These are phyloP conservation scores for Archivesica marissinica DNA, from an alignment of 1,140 invertebrate species.

Conservation along the genomic window DNA sequence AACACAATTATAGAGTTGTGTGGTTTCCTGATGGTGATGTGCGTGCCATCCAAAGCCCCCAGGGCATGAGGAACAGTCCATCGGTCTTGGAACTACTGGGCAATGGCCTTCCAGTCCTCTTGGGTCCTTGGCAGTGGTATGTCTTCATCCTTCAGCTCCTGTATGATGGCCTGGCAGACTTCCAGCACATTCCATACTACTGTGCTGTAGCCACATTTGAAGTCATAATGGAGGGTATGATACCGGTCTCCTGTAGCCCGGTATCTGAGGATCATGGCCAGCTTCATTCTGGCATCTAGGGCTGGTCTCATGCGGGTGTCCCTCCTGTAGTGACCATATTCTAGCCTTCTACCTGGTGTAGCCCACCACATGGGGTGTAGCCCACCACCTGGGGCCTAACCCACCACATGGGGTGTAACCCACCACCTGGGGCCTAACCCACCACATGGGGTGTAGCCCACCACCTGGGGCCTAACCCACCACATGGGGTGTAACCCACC, in stretches of 20 bases:
- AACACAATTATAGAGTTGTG: neutral
- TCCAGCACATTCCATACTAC: constrained; percentile 30
- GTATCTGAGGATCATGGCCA: neutral
- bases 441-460: too few species aligned
- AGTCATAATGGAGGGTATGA: neutral
- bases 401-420: too few species aligned
- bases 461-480: too few species aligned
- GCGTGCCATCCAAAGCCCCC: constrained; percentile 24
- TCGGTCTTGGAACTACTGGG: neutral
- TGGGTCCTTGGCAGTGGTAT: neutral
- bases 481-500: too few species aligned
- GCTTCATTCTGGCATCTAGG: constrained; percentile 42
- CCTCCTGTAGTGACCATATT: too few species aligned
- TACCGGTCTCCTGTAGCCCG: neutral
- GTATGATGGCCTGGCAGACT: neutral
- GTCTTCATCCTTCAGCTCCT: neutral
- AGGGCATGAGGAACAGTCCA: constrained; percentile 12
- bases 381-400: too few species aligned
- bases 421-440: too few species aligned
- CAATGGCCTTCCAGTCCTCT: neutral
- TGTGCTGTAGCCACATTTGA: neutral
- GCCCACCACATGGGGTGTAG: too few species aligned
- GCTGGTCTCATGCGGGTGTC: constrained; percentile 10
- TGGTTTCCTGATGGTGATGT: neutral
- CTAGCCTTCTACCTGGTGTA: too few species aligned